Evolutionary conservation across 2,797 vertebrate genomes (phyloP).

Genomic region (Lacerta agilis): DNA sequence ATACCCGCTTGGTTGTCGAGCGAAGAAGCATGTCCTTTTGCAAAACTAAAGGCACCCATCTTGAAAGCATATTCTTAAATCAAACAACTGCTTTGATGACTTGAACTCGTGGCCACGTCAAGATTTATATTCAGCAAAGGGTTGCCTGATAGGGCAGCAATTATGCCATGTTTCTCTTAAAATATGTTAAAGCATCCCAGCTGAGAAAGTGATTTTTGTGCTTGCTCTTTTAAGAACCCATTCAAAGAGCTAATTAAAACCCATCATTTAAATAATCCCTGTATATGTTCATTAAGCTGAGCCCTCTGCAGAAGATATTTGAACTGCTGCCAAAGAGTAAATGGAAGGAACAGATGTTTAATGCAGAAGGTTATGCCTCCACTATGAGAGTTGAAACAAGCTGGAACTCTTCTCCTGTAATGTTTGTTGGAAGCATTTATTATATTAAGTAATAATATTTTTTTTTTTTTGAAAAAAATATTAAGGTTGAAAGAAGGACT

Average conservation of each 20-base stretch:
- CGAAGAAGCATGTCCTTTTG: neutral
- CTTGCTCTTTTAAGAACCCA: slow-evolving; percentile 72
- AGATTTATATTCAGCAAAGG: slow-evolving; percentile 19
- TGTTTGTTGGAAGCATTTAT: slow-evolving; percentile 50
- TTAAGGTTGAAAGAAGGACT: neutral
- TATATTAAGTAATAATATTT: slow-evolving; percentile 39
- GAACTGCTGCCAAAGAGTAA: slow-evolving; percentile 73
- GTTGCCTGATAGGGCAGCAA: slow-evolving; percentile 29
- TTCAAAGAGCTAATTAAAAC: slow-evolving; percentile 78
- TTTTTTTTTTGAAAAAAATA: neutral
- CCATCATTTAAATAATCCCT: slow-evolving; percentile 77
- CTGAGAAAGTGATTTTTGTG: slow-evolving; percentile 73
- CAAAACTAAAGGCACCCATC: neutral
- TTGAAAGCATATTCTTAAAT: slow-evolving; percentile 11
- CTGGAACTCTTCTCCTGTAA: slow-evolving; percentile 51
- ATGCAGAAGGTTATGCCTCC: slow-evolving; percentile 71
- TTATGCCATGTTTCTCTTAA: slow-evolving; percentile 68
- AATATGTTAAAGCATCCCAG: slow-evolving; percentile 70
- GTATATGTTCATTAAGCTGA: slow-evolving; percentile 74
- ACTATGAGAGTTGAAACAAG: slow-evolving; percentile 72
- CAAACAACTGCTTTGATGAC: neutral
- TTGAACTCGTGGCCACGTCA: neutral
- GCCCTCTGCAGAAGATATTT: slow-evolving; percentile 68
- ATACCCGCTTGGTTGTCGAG: neutral
- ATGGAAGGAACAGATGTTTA: slow-evolving; percentile 75